A percentile compares a stretch with the other conserved stretches of the same genome.
Conservation (phyloP, 1,140 invertebrate species). For the Pomacea maculata region DNA sequence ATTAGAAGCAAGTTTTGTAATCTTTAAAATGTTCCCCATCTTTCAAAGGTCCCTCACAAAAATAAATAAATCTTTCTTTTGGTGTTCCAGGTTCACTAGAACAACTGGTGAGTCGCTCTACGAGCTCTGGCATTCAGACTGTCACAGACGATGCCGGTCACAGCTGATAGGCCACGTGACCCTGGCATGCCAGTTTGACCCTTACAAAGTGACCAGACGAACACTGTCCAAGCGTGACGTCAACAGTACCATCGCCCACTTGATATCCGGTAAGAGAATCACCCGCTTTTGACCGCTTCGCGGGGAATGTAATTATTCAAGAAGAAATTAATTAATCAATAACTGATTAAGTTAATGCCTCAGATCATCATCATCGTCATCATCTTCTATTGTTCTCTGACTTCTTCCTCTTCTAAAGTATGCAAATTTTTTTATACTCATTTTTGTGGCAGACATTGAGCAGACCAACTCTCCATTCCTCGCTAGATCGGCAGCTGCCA, state of each 20-base stretch:
- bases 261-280: constrained; percentile 3
- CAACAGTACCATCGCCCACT: constrained; percentile 10
- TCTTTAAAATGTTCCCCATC: too few relatives aligned
- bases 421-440: neutral
- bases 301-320: too few relatives aligned
- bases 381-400: neutral
- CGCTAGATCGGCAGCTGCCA: constrained; percentile 6
- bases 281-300: too few relatives aligned
- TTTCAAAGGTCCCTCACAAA: too few relatives aligned
- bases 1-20: too few relatives aligned
- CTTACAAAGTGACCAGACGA: constrained; percentile 17
- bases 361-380: constrained; percentile 10
- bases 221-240: constrained; percentile 17
- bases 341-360: too few relatives aligned
- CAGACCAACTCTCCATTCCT: constrained; percentile 9
- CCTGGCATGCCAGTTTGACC: constrained; percentile 26
- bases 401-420: neutral
- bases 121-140: constrained; percentile 30
- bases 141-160: constrained; percentile 24
- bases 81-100: constrained; percentile 7
- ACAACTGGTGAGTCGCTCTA: constrained; percentile 17
- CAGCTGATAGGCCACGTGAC: constrained; percentile 25
- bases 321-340: too few relatives aligned
- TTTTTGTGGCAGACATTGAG: neutral
- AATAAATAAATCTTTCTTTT: neutral